Base-by-base conservation (phyloP, 2,113 vertebrate genomes). In the Ploceus nigricollis region DNA sequence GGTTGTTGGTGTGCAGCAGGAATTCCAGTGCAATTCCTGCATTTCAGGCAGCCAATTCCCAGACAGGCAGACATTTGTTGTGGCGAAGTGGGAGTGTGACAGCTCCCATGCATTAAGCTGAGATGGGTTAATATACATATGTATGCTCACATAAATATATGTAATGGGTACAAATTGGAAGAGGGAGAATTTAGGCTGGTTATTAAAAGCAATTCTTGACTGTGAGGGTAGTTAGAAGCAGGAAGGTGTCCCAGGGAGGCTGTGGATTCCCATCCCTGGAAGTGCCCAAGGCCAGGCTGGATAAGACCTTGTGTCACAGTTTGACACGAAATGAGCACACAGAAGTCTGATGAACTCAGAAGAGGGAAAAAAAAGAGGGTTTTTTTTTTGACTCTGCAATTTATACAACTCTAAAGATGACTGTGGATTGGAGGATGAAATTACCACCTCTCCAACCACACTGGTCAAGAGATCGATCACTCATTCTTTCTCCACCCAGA, bases 301-400 rank as follows among this genome's bases (percentile, higher is more conserved):
- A 25, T 1, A 5, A 24, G 30, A 3, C 12, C 33, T 44, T 8
- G 33, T n/a, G n/a, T n/a, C n/a, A n/a, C n/a, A n/a, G n/a, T n/a
- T n/a, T n/a, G n/a, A n/a, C n/a, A n/a, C n/a, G n/a, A n/a, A n/a
- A n/a, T n/a, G n/a, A n/a, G n/a, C n/a, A n/a, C n/a, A n/a, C n/a
- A n/a, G n/a, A n/a, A n/a, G n/a, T n/a, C n/a, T n/a, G n/a, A n/a
- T n/a, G n/a, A n/a, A n/a, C n/a, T n/a, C n/a, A n/a, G n/a, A n/a
- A n/a, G n/a, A n/a, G n/a, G n/a, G n/a, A n/a, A n/a, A n/a, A n/a
- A n/a, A n/a, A n/a, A n/a, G n/a, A n/a, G n/a, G n/a, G n/a, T n/a
- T n/a, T n/a, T n/a, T n/a, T n/a, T n/a, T n/a, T n/a, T n/a, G n/a
- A n/a, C n/a, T n/a, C n/a, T n/a, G n/a, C n/a, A n/a, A n/a, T n/a